Percentiles rank a stretch among this genome's conserved stretches.
Conservation (phyloP, 35 echinoderm and acorn worm genomes). For the Strongylocentrotus purpuratus region DNA sequence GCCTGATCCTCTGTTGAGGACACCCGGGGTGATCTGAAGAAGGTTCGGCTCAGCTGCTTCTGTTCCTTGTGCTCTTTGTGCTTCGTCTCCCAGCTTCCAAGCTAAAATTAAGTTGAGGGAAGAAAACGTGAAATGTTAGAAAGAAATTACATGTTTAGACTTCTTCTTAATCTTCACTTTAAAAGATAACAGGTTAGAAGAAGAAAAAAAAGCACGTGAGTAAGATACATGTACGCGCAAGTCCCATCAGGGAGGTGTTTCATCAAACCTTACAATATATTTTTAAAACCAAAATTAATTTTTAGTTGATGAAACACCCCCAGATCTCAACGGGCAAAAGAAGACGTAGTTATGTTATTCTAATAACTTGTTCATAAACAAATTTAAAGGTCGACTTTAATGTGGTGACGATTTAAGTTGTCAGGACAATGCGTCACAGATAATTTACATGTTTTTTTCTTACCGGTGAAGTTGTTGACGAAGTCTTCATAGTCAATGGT, state of each 20-base stretch:
- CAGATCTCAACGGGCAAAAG: too few species aligned
- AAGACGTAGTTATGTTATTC: neutral
- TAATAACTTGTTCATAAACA: neutral
- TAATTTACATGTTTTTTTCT: slow-evolving; percentile 31
- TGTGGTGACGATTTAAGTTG: neutral
- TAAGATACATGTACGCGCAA: too few species aligned
- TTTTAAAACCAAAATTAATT: too few species aligned
- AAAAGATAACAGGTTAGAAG: too few species aligned
- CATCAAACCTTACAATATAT: too few species aligned
- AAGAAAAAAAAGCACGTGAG: too few species aligned
- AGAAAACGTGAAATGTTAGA: neutral
- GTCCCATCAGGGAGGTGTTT: too few species aligned
- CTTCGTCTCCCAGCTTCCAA: slow-evolving; percentile 20
- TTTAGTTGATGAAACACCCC: too few species aligned
- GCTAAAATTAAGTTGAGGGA: neutral
- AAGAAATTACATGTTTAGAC: neutral
- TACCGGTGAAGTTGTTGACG: slow-evolving; percentile 73
- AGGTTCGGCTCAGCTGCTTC: neutral
- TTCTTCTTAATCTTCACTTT: too few species aligned
- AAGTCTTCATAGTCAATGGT: slow-evolving; percentile 82
- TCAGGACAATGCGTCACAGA: neutral
- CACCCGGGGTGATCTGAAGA: slow-evolving; percentile 9
- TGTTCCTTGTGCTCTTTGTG: neutral
- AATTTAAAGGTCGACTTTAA: neutral
- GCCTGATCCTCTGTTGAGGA: neutral